phyloP scores from a whole-genome alignment of 2,888 invertebrate species.

The Polyommatus iphigenia region DNA sequence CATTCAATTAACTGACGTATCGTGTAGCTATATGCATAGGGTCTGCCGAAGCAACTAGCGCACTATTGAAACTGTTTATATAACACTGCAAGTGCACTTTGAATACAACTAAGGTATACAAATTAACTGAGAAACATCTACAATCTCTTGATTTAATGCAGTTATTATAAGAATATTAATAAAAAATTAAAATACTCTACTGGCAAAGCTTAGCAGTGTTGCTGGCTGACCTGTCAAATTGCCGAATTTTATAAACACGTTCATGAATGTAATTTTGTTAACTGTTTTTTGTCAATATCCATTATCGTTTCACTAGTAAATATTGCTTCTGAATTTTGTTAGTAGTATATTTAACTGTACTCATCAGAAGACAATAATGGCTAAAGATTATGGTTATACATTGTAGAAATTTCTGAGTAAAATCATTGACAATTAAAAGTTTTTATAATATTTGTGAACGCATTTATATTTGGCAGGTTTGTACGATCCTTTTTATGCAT shows the following conservation, averaged over 20 bases:
- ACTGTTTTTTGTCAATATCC: neutral
- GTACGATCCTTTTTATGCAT: neutral
- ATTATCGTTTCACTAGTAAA: neutral
- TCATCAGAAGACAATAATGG: too few species aligned
- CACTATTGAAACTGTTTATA: constrained; percentile 70
- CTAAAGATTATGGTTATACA: too few species aligned
- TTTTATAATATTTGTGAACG: neutral
- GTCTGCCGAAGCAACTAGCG: constrained; percentile 69
- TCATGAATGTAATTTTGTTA: constrained; percentile 35
- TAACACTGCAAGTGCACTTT: constrained; percentile 74
- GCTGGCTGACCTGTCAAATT: constrained; percentile 75
- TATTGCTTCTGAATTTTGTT: neutral
- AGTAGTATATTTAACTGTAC: too few species aligned
- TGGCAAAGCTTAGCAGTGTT: constrained; percentile 70
- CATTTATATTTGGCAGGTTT: neutral
- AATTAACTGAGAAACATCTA: constrained; percentile 58
- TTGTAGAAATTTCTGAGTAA: too few species aligned
- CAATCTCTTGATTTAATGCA: constrained; percentile 57
- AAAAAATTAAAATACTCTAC: constrained; percentile 68
- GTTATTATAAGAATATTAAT: constrained; percentile 61
- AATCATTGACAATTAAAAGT: neutral
- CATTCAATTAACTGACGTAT: constrained; percentile 77
- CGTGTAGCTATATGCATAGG: constrained; percentile 71
- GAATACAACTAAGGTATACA: constrained; percentile 54
- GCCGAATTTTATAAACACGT: constrained; percentile 55